A percentile compares a stretch with the other conserved stretches of the same genome.
These are phyloP conservation scores for Clarias laeviceps DNA, from an alignment of 2,797 vertebrate species.

Conservation along the genomic window DNA sequence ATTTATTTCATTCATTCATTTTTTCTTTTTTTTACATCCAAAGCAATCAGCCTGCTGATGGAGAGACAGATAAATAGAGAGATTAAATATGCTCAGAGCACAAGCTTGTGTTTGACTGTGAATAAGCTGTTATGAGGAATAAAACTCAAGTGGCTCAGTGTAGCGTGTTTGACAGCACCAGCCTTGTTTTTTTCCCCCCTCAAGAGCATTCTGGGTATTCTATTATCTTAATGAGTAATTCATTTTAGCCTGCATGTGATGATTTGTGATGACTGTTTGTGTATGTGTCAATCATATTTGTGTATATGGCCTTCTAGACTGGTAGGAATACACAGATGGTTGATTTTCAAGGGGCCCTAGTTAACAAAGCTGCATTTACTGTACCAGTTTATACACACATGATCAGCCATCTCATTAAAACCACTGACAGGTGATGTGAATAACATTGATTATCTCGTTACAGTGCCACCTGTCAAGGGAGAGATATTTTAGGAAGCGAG, in stretches of 20 bases:
- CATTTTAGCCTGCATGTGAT: slow-evolving; percentile 9
- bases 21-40: neutral
- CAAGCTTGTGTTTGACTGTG: slow-evolving; percentile 7
- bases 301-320: neutral
- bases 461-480: no score
- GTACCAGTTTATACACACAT: neutral
- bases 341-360: neutral
- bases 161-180: slow-evolving; percentile 20
- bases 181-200: neutral
- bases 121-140: slow-evolving; percentile 27
- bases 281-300: neutral
- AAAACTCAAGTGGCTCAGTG: slow-evolving; percentile 31
- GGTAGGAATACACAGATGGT: neutral
- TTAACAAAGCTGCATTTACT: neutral
- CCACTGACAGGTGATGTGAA: no score
- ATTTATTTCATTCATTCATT: neutral
- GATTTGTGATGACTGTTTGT: slow-evolving; percentile 1
- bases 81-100: slow-evolving; percentile 18
- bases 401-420: neutral
- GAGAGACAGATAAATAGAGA: slow-evolving; percentile 19
- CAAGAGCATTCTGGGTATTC: slow-evolving; percentile 21
- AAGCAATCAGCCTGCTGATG: slow-evolving; percentile 9
- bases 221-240: slow-evolving; percentile 35
- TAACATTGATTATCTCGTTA: no score
- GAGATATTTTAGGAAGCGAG: no score